phyloP scores from a whole-genome alignment of 2,888 invertebrate genomes.

The Drosophila kokeensis region DNA sequence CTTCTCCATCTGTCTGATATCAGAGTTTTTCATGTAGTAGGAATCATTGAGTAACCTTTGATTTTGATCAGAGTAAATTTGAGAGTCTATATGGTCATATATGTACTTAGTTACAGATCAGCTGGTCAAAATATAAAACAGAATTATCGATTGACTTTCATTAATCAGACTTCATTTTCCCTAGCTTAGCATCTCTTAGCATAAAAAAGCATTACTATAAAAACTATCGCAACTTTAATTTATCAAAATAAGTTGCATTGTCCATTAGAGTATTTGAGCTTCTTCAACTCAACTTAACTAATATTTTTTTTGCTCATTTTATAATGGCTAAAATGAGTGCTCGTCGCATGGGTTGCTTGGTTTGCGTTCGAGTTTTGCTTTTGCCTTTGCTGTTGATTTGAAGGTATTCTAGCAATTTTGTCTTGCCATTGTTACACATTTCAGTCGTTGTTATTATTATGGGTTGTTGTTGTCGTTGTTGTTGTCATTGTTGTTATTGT shows the following conservation, averaged over 20 bases:
- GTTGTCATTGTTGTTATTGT: constrained; percentile 17
- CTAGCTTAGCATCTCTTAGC: not conserved
- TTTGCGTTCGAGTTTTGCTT: not conserved
- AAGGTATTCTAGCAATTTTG: constrained; percentile 59
- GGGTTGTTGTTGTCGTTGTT: constrained; percentile 13
- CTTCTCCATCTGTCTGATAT: not conserved
- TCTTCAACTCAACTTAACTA: not conserved
- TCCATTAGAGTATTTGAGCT: constrained; percentile 25
- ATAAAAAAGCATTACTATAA: not conserved
- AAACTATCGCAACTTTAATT: too few species aligned
- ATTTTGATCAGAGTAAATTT: not conserved
- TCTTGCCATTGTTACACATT: constrained; percentile 56
- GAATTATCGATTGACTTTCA: not conserved
- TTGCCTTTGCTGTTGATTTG: constrained; percentile 26
- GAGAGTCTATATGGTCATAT: not conserved
- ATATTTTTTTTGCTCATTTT: constrained; percentile 1
- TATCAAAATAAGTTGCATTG: not conserved
- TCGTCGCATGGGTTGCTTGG: constrained; percentile 22
- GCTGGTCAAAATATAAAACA: not conserved
- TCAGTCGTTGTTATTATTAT: constrained; percentile 27
- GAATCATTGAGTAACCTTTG: too few species aligned
- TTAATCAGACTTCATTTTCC: too few species aligned
- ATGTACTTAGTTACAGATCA: not conserved
- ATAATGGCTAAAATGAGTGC: constrained; percentile 4
- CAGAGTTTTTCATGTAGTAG: not conserved